Evolutionary conservation across 2,113 vertebrate species (phyloP), one percentile per base, ranked within the genome.

Genomic region (Hassar affinis): DNA sequence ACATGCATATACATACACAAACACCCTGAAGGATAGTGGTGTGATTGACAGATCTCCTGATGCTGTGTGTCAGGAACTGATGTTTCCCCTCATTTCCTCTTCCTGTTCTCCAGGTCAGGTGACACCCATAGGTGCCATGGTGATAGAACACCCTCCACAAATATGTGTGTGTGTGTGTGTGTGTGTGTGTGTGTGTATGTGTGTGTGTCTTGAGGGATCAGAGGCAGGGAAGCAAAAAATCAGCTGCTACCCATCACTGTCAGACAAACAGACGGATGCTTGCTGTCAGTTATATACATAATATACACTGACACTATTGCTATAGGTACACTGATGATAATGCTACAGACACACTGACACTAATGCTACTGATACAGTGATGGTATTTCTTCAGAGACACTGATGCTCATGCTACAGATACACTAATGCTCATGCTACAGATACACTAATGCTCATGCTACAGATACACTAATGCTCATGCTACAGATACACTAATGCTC

Each of bases 61-160:
- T 95, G 91, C 59, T 61, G 86, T 88, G 90, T 95, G 95, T 95
- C 95, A 96, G 94, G 85, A 81, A 91, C 91, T 92, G 92, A 94
- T 94, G 93, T 92, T 93, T 93, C 93, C 93, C 93, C 94, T 94
- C 94, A 94, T 93, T 94, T 93, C 91, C 91, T 91, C 84, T 89
- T 94, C 92, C 92, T 62, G 88, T 90, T 89, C 87, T 86, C 85
- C 87, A 86, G 89, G 85, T 93, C 93, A 94, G 93, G 93, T 94
- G 91, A 93, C 91, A 94, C 92, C 93, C 92, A 93, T 90, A 93
- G 93, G 92, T 94, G 93, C 92, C 90, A 81, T 56, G 86, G 90
- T 76, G 88, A 89, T 87, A 86, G 86, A 88, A 88, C 90, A 82
- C 77, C 89, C 84, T 87, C 82, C 64, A 42, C 42, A 82, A 54